Conservation (phyloP, 2,888 invertebrate species). For the Leptopilina syphax region DNA sequence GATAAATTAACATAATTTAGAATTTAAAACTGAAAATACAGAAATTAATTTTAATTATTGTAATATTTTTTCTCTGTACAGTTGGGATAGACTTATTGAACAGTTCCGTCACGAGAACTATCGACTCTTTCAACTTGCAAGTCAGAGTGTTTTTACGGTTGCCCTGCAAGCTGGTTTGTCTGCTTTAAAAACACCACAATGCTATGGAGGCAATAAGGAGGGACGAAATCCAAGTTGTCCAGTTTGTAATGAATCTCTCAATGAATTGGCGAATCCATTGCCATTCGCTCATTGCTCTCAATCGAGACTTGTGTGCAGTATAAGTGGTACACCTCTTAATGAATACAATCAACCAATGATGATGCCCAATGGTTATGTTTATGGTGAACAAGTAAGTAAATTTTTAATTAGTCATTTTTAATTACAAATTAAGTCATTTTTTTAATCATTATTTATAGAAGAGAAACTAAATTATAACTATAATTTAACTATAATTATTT, state of each 20-base stretch:
- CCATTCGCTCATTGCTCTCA: slow-evolving; percentile 98
- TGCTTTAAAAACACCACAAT: slow-evolving; percentile 89
- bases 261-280: slow-evolving; percentile 89
- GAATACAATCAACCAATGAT: slow-evolving; percentile 99
- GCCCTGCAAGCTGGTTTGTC: slow-evolving; percentile 95
- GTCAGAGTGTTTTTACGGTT: slow-evolving; percentile 93
- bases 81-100: slow-evolving; percentile 90
- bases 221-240: slow-evolving; percentile 92
- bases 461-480: not conserved
- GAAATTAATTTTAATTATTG: too few relatives aligned
- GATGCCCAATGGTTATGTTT: slow-evolving; percentile 98
- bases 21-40: too few relatives aligned
- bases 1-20: too few relatives aligned
- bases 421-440: too few relatives aligned
- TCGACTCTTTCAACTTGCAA: slow-evolving; percentile 94
- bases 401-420: not conserved
- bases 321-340: slow-evolving; percentile 94
- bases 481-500: not conserved
- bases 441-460: too few relatives aligned
- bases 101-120: slow-evolving; percentile 97
- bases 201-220: slow-evolving; percentile 82
- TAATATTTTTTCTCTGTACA: slow-evolving; percentile 55
- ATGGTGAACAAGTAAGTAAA: slow-evolving; percentile 88
- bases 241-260: slow-evolving; percentile 93
- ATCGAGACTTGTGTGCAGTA: slow-evolving; percentile 93